phyloP scores from a whole-genome alignment of 2,888 invertebrate genomes.

The Monoplex corrugatus region DNA sequence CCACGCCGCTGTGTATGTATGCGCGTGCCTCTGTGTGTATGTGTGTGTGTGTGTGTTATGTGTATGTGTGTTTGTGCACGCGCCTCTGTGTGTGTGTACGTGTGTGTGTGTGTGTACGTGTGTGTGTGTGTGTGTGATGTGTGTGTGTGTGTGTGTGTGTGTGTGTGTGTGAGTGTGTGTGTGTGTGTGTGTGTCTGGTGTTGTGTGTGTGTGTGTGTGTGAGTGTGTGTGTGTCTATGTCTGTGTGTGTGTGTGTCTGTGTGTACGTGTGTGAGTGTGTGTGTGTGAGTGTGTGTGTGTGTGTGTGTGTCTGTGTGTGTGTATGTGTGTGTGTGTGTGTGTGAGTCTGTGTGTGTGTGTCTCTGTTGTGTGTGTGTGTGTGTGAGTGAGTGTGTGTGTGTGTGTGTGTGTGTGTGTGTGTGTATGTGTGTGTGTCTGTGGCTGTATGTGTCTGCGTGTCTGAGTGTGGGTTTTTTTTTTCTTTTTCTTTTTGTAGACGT shows the following conservation, averaged over 20 bases:
- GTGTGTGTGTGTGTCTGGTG: not conserved
- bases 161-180: not conserved
- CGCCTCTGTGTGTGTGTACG: not conserved
- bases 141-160: not conserved
- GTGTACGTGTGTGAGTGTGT: not conserved
- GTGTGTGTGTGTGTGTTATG: not conserved
- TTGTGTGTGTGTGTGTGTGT: not conserved
- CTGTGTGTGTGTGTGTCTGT: not conserved
- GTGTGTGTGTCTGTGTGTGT: not conserved
- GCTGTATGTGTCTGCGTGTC: not conserved
- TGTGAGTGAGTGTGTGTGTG: not conserved
- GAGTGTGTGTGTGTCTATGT: not conserved
- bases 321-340: not conserved
- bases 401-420: no score
- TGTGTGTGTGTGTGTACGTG: constrained; percentile 15
- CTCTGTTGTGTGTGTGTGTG: not conserved
- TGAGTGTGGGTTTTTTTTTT: no score
- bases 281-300: not conserved
- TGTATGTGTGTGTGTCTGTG: not conserved
- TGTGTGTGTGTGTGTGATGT: not conserved
- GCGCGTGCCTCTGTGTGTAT: not conserved
- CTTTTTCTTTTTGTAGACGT: no score
- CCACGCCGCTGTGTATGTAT: not conserved
- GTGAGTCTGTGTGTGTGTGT: not conserved
- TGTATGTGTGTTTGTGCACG: not conserved